Evolutionary conservation across 92 coral and sea anemone genomes (phyloP).

Genomic region (Bergia puertoricense): DNA sequence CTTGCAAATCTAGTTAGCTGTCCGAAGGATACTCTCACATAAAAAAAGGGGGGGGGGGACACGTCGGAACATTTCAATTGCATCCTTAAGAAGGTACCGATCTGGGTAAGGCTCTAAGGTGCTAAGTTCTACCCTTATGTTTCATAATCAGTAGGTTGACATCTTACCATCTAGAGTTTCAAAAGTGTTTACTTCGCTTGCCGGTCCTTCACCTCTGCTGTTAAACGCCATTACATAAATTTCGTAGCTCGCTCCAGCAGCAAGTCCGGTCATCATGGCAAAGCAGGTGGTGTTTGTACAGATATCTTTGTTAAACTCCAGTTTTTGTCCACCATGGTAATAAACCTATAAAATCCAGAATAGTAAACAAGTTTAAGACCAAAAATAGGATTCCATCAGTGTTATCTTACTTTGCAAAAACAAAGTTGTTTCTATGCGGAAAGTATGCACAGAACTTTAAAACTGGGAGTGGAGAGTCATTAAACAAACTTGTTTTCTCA

Average conservation of each 20-base stretch:
- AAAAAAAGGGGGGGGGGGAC: too few species aligned
- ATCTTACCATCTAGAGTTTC: neutral
- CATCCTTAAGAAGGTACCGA: too few species aligned
- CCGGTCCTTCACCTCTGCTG: slow-evolving; percentile 8
- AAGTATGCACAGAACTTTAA: too few species aligned
- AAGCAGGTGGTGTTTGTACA: slow-evolving; percentile 8
- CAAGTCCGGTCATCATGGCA: neutral
- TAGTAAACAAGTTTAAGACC: neutral
- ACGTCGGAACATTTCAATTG: too few species aligned
- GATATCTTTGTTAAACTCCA: neutral
- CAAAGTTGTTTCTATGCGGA: neutral
- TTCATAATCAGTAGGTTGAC: neutral
- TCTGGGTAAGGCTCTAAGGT: too few species aligned
- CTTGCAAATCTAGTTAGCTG: too few species aligned
- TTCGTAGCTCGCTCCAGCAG: slow-evolving; percentile 7
- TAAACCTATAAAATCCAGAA: neutral
- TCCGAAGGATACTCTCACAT: too few species aligned
- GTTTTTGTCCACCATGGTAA: neutral
- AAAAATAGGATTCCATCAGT: neutral
- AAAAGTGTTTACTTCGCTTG: neutral
- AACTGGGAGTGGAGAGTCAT: too few species aligned
- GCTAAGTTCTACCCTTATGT: neutral
- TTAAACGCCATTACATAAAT: neutral
- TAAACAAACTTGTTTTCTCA: too few species aligned
- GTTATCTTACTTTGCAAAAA: neutral